Evolutionary conservation across 2,113 vertebrate species (phyloP).

Genomic region (Ellobius talpinus): DNA sequence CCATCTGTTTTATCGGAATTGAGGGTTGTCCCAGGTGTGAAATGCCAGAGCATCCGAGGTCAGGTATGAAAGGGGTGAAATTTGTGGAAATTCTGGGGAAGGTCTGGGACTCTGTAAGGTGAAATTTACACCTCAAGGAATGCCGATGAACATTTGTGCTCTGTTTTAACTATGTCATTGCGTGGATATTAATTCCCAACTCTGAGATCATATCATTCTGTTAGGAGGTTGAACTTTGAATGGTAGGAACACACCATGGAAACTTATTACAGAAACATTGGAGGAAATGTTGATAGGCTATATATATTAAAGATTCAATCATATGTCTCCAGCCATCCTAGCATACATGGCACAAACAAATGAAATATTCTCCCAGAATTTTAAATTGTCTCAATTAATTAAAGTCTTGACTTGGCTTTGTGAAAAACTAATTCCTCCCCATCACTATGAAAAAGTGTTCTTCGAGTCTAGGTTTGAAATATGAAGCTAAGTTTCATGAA

Average conservation of each 20-base stretch:
- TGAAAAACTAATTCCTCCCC: not conserved
- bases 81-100: not conserved
- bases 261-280: constrained; percentile 3
- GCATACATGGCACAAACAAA: not conserved
- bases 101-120: not conserved
- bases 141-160: not conserved
- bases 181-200: not conserved
- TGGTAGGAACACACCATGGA: not conserved
- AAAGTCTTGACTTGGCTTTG: not conserved
- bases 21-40: not conserved
- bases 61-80: not conserved
- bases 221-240: not conserved
- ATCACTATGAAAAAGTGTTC: not conserved
- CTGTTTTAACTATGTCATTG: not conserved
- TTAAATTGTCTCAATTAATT: constrained; percentile 52
- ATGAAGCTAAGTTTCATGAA: not conserved
- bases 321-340: not conserved
- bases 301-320: not conserved
- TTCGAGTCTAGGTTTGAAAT: constrained; percentile 20
- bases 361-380: not conserved
- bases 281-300: constrained; percentile 29
- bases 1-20: not conserved
- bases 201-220: not conserved
- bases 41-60: not conserved
- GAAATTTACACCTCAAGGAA: not conserved